Base-by-base conservation (phyloP, 92 coral and sea anemone species). In the Paramuricea clavata region DNA sequence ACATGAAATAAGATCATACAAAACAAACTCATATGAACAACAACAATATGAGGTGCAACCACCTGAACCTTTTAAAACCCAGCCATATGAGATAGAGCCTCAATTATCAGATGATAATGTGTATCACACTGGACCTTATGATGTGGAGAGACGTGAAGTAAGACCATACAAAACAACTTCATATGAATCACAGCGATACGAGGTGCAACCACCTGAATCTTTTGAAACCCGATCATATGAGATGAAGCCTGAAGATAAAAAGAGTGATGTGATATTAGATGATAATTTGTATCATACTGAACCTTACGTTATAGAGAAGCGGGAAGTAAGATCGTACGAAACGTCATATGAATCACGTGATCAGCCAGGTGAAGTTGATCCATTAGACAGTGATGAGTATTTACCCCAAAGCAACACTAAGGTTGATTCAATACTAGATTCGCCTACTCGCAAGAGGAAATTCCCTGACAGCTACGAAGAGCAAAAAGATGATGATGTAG, bases 381-480 rank as follows among this genome's bases (percentile, higher is more conserved):
- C 25, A 54, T 28, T 13, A 33, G 41, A 65, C 41, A 33, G n/a
- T 15, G 72, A 65, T 31, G 19, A 0, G 16, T 31, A 27, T 65
- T 60, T 28, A 1, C 31, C 3, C 6, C 19, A 65, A 28, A 65
- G 6, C 22, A 65, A 26, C 41, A 16, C 72, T 33, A 17, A 28
- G 11, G 1, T 65, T 15, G 39, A 65, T 6, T 65, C 72, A 65
- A 28, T 16, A 19, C 72, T 28, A 65, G 39, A 27, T 11, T 28
- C 39, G 22, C 62, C 62, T 54, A 2, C 62, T 19, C 72, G 6
- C 16, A 65, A 76, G 13, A 76, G 25, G 25, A 76, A 49, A 52
- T 8, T 12, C 50, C 69, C 21, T 16, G 34, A 73, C 8, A n/a
- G 7, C n/a, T 5, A 70, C 9, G 82, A 76, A 76, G 82, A 76